A percentile compares a stretch with the other conserved stretches of the same genome.
phyloP scores from a whole-genome alignment of 2,113 vertebrate species.

The Oreochromis aureus region DNA sequence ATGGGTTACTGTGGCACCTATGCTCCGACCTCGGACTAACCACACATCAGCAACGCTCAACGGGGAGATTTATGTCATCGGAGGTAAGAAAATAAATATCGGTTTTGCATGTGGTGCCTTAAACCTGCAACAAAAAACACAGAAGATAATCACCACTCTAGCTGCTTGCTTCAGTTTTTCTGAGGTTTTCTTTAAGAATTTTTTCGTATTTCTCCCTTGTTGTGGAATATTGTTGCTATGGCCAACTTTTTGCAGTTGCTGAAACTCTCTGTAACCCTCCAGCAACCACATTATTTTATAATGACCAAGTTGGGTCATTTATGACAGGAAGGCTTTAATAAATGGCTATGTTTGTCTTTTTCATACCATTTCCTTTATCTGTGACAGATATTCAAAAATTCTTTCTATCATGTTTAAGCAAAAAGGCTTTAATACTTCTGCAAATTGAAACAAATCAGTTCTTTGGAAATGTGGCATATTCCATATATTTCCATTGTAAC shows the following conservation, averaged over 20 bases:
- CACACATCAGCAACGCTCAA: slow-evolving; percentile 85
- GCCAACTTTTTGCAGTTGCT: neutral
- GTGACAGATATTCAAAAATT: neutral
- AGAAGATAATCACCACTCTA: neutral
- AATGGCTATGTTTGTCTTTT: neutral
- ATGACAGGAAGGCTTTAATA: neutral
- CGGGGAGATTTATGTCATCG: slow-evolving; percentile 91
- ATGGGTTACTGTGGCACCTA: slow-evolving; percentile 86
- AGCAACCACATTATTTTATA: neutral
- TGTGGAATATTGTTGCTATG: neutral
- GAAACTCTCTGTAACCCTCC: neutral
- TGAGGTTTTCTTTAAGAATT: neutral
- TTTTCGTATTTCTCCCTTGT: neutral
- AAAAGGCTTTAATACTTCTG: neutral
- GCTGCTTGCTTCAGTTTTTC: neutral
- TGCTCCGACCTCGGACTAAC: slow-evolving; percentile 91
- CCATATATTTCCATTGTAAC: neutral
- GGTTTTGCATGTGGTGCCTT: neutral
- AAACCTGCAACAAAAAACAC: slow-evolving; percentile 1
- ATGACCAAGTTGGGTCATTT: neutral
- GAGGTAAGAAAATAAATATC: slow-evolving; percentile 76
- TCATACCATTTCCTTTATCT: neutral
- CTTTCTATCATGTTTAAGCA: neutral
- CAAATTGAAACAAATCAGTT: neutral
- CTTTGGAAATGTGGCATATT: neutral